phyloP scores from a whole-genome alignment of 2,113 vertebrate genomes.

The Electrona antarctica region DNA sequence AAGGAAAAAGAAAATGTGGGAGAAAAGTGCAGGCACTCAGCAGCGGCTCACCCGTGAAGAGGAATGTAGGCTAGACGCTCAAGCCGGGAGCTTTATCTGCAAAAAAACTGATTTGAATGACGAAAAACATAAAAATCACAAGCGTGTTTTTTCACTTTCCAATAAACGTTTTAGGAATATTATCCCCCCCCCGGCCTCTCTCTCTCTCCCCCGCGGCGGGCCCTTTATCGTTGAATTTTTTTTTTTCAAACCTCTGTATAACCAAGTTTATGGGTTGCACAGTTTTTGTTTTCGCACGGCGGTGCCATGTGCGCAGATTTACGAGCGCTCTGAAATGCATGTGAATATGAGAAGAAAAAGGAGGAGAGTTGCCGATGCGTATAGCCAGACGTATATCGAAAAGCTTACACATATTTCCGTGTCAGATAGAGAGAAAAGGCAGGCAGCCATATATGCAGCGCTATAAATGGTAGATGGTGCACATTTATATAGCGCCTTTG shows the following conservation, averaged over 20 bases:
- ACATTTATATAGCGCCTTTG: too few species aligned
- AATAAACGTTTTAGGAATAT: constrained; percentile 31
- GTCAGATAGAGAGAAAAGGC: constrained; percentile 8
- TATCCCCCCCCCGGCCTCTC: constrained; percentile 33
- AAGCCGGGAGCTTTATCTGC: constrained; percentile 55
- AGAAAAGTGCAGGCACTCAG: too few species aligned
- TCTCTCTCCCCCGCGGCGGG: background rate
- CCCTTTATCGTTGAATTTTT: constrained; percentile 45
- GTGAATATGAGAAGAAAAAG: constrained; percentile 13
- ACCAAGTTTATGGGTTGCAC: constrained; percentile 29
- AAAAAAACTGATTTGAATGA: constrained; percentile 12
- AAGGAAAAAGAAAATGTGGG: constrained; percentile 4
- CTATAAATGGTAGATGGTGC: too few species aligned
- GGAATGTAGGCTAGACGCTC: background rate
- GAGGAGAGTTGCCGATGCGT: constrained; percentile 19
- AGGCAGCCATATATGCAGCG: background rate
- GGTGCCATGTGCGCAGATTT: constrained; percentile 39
- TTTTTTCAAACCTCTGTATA: background rate
- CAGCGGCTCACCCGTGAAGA: too few species aligned
- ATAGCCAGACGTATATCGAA: constrained; percentile 20
- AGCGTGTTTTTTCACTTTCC: constrained; percentile 20
- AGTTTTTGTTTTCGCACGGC: constrained; percentile 37
- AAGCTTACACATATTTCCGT: constrained; percentile 19
- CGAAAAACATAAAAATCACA: constrained; percentile 22
- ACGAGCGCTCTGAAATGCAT: constrained; percentile 50